Conservation (phyloP, 2,113 vertebrate species). For the Anser cygnoides region DNA sequence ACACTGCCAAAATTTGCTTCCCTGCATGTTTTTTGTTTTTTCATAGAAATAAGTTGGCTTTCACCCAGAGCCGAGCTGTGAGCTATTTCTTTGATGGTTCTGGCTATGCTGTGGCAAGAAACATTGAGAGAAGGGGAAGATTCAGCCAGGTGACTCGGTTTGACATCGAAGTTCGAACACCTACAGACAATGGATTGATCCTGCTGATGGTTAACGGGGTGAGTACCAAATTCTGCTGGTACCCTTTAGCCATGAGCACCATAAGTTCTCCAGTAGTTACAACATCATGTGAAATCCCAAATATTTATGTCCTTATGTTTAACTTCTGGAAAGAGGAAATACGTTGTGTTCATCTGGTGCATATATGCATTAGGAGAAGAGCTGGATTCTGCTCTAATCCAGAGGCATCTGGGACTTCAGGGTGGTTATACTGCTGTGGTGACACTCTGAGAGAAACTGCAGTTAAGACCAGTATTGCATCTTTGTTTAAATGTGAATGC, state of each 20-base stretch:
- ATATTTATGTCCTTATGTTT: neutral
- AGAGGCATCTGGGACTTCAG: neutral
- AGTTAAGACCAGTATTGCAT: neutral
- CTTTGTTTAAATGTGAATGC: neutral
- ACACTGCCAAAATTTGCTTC: neutral
- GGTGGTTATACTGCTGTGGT: neutral
- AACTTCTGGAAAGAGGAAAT: neutral
- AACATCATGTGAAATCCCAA: neutral
- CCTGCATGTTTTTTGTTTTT: neutral
- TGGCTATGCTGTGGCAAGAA: constrained; percentile 89
- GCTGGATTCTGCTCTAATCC: neutral
- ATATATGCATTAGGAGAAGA: neutral
- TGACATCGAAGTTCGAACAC: constrained; percentile 93
- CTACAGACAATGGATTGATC: constrained; percentile 86
- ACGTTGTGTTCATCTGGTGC: neutral
- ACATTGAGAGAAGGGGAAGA: constrained; percentile 88
- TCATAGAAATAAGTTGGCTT: constrained; percentile 91
- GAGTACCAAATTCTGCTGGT: constrained; percentile 48
- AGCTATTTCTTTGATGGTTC: constrained; percentile 96
- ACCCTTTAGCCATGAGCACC: neutral
- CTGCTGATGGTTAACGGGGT: constrained; percentile 94
- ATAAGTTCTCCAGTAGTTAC: neutral
- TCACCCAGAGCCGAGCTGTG: constrained; percentile 91
- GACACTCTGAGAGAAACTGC: neutral
- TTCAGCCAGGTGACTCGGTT: constrained; percentile 91